Evolutionary conservation across 2,888 invertebrate species (phyloP).

Genomic region (Sinotaia quadrata): DNA sequence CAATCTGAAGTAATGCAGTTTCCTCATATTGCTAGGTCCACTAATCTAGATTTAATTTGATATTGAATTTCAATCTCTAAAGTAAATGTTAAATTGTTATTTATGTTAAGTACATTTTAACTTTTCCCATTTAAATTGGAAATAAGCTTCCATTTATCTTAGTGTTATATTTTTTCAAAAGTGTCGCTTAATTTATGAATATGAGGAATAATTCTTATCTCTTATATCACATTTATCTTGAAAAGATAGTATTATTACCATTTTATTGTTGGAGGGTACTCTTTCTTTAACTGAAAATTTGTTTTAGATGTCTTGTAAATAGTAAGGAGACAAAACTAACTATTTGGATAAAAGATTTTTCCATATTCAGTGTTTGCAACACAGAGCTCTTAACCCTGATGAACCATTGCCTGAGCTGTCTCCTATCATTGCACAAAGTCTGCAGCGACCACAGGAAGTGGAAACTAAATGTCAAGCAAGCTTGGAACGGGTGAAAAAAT

Average conservation of each 20-base stretch:
- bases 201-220: too few relatives aligned
- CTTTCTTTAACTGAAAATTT: not conserved
- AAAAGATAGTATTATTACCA: not conserved
- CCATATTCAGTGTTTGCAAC: conserved; percentile 75
- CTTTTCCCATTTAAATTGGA: too few relatives aligned
- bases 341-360: not conserved
- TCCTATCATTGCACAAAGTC: conserved; percentile 66
- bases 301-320: not conserved
- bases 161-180: too few relatives aligned
- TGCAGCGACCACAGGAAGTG: conserved; percentile 67
- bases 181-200: too few relatives aligned
- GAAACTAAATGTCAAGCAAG: conserved; percentile 50
- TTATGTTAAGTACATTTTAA: too few relatives aligned
- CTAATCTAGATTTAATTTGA: too few relatives aligned
- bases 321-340: not conserved
- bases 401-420: conserved; percentile 76
- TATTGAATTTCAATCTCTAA: too few relatives aligned
- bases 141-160: too few relatives aligned
- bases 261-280: not conserved
- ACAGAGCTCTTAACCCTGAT: conserved; percentile 77
- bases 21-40: too few relatives aligned
- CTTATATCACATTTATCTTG: too few relatives aligned
- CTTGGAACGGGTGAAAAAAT: conserved; percentile 59
- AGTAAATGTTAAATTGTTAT: too few relatives aligned
- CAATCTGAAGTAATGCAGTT: too few relatives aligned